A percentile compares a stretch with the other conserved stretches of the same genome.
These are phyloP conservation scores for Myoxocephalus aenaeus DNA, from an alignment of 2,797 vertebrate species.

Conservation along the genomic window DNA sequence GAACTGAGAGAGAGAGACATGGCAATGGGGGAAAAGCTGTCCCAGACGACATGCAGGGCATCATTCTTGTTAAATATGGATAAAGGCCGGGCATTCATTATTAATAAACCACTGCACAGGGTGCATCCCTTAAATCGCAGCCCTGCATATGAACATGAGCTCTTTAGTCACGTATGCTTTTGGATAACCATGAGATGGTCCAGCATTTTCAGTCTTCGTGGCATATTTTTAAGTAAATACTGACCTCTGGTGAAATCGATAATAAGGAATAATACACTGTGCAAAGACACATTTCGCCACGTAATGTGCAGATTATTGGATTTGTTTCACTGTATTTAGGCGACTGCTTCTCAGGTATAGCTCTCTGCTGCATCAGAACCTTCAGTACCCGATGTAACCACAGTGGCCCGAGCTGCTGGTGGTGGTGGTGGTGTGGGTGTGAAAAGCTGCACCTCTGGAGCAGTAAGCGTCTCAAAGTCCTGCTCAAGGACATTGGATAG, in stretches of 20 bases:
- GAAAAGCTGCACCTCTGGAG: slow-evolving; percentile 11
- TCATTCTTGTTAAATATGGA: slow-evolving; percentile 75
- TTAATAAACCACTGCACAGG: slow-evolving; percentile 62
- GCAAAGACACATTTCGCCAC: neutral
- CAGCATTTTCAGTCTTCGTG: neutral
- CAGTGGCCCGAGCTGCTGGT: slow-evolving; percentile 2
- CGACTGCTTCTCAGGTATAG: neutral
- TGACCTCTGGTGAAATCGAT: too few species aligned
- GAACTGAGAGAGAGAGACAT: slow-evolving; percentile 5
- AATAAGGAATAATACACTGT: too few species aligned
- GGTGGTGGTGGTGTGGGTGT: neutral
- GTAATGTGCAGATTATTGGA: neutral
- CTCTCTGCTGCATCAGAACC: slow-evolving; percentile 27
- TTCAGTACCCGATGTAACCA: neutral
- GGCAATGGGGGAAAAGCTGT: slow-evolving; percentile 40
- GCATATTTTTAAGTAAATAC: neutral
- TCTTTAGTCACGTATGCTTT: slow-evolving; percentile 10
- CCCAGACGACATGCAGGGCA: slow-evolving; percentile 26
- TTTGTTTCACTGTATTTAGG: slow-evolving; percentile 15
- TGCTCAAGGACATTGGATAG: slow-evolving; percentile 54
- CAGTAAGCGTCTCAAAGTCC: neutral
- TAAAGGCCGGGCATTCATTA: slow-evolving; percentile 67
- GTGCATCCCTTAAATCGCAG: slow-evolving; percentile 30
- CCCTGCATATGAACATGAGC: slow-evolving; percentile 4
- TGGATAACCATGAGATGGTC: neutral